A percentile compares a stretch with the other conserved stretches of the same genome.
Evolutionary conservation across 2,888 invertebrate genomes (phyloP).

Genomic region (Agrenia bidenticulata): DNA sequence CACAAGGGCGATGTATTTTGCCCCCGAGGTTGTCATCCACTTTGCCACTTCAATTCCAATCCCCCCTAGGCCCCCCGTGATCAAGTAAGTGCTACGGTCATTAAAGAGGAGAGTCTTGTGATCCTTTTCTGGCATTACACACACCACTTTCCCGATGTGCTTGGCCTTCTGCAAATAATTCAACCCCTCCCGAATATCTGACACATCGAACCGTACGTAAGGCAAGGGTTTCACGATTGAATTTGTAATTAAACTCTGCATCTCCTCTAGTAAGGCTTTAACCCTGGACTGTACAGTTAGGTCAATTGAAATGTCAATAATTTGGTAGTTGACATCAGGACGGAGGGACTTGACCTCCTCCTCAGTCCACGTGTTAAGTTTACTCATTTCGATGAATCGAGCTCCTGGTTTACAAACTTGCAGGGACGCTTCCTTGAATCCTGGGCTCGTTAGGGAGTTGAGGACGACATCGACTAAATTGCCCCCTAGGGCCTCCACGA

Average conservation of each 20-base stretch:
- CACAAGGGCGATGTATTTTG: slow-evolving; percentile 9
- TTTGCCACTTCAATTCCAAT: slow-evolving; percentile 28
- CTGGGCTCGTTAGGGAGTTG: slow-evolving; percentile 7
- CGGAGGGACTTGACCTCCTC: neutral
- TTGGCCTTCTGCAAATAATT: slow-evolving; percentile 23
- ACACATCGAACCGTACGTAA: slow-evolving; percentile 15
- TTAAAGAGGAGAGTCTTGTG: slow-evolving; percentile 11
- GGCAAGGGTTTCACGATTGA: slow-evolving; percentile 8
- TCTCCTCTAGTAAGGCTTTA: neutral
- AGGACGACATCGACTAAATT: slow-evolving; percentile 5
- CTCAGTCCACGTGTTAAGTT: slow-evolving; percentile 14
- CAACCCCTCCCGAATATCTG: slow-evolving; percentile 23
- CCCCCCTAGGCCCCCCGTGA: slow-evolving; percentile 34
- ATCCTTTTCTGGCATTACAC: slow-evolving; percentile 12
- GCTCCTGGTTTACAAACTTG: slow-evolving; percentile 3
- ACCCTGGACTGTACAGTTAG: neutral
- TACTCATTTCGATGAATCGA: slow-evolving; percentile 18
- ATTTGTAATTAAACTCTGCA: neutral
- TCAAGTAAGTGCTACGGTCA: slow-evolving; percentile 21
- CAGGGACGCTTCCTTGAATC: slow-evolving; percentile 19
- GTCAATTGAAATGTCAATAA: slow-evolving; percentile 2
- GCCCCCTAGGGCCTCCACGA: slow-evolving; percentile 1
- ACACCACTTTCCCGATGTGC: slow-evolving; percentile 27
- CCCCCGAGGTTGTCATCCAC: slow-evolving; percentile 25
- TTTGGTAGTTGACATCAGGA: slow-evolving; percentile 11